Base-by-base conservation (phyloP, 2,113 vertebrate genomes). In the Triplophysa rosa region DNA sequence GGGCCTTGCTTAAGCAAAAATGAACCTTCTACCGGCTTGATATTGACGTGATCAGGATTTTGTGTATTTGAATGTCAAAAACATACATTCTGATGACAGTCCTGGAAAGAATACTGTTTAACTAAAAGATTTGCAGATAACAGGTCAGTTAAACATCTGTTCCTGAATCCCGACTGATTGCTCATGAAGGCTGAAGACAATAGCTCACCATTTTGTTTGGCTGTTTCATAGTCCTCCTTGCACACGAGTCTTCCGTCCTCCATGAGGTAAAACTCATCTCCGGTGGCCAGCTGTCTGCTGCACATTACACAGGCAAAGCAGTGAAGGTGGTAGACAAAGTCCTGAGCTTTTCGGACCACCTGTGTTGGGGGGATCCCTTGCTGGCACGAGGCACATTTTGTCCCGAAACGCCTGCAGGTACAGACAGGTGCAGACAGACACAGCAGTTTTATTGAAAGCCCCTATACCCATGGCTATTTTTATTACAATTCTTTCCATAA, bases 181-280 rank as follows among this genome's bases (percentile, higher is more conserved):
- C 3, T 33, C 9, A 1, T 6, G 47, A 74, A 24, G 21, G 29
- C 16, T 58, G 86, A 83, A 89, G 83, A 87, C 24, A 19, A 10
- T 10, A 19, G 58, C 91, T 80, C 88, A 99, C 98, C 98, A 0
- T 99, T 98, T 89, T 98, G 98, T 91, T 99, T 99, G 87, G 98
- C 98, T 0, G 97, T 97, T 91, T 99, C 97, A 0, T 99, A 99
- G 90, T 99, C 98, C 82, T 98, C 96, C 89, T 99, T 99, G 92
- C 98, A 99, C 84, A 99, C 97, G 85, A 99, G 93, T 80, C 98
- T 91, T 68, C 98, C 97, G 0, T 99, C 98, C 88, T 99, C 98
- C 98, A 99, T 97, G 89, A 99, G 95, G 93, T 98, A 98, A 90
- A 99, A 99, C 93, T 98, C 96, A 0, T 99, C 98, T 0, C 97